Conservation (phyloP, 2,888 invertebrate species). For the Bedellia somnulentella region DNA sequence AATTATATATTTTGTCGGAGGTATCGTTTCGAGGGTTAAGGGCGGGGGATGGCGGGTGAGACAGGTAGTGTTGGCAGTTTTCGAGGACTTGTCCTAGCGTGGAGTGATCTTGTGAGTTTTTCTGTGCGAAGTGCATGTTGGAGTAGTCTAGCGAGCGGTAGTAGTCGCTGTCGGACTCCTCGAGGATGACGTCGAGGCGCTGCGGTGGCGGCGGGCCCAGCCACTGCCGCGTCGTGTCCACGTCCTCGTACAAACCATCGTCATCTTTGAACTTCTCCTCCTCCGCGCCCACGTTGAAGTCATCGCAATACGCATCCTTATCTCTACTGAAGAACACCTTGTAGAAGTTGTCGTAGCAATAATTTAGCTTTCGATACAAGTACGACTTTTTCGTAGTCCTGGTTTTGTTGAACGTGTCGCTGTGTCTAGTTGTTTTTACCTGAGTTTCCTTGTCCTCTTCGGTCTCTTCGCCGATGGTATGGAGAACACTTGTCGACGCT, state of each 20-base stretch:
- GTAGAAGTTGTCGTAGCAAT: conserved; percentile 52
- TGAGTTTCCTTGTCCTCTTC: conserved; percentile 79
- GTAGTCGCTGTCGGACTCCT: conserved; percentile 52
- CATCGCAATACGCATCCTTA: conserved; percentile 24
- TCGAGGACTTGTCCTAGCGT: conserved; percentile 25
- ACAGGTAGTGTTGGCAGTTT: conserved; percentile 21
- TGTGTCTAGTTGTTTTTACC: conserved; percentile 31
- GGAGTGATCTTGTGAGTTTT: not conserved
- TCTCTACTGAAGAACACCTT: conserved; percentile 39
- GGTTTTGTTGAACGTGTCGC: conserved; percentile 8
- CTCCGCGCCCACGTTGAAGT: conserved; percentile 18
- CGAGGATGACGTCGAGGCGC: conserved; percentile 40
- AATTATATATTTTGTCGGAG: conserved; percentile 39
- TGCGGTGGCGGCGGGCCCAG: conserved; percentile 14
- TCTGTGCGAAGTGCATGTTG: conserved; percentile 16
- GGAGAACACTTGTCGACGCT: conserved; percentile 90
- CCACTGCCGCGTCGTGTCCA: conserved; percentile 6
- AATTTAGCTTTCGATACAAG: conserved; percentile 46
- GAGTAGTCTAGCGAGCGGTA: conserved; percentile 47
- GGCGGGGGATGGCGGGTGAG: too few species aligned
- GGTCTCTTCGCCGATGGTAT: conserved; percentile 92
- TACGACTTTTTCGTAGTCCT: conserved; percentile 28
- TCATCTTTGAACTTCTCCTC: conserved; percentile 13
- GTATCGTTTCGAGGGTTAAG: conserved; percentile 29
- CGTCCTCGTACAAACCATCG: conserved; percentile 14